Base-by-base conservation (phyloP, 2,888 invertebrate species). In the Xiphydria camelus region DNA sequence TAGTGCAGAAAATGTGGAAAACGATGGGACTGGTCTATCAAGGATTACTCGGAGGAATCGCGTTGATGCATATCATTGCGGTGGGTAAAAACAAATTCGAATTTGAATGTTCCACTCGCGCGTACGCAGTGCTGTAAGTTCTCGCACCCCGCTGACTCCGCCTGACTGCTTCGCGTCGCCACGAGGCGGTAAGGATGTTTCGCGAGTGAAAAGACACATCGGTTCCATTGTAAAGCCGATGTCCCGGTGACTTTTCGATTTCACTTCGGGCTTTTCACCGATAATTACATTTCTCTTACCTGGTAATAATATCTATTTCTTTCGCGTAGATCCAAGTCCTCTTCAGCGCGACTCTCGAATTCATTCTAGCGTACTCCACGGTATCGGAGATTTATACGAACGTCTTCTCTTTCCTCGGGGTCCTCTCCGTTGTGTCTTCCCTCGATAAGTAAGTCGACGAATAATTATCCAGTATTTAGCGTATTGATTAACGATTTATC, bases 41-140 rank as follows among this genome's bases (percentile, higher is more conserved):
- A 48, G 76, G 76, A 4, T 56, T 75, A 22, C 49, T 75, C 6
- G 73, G 66, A 19, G 75, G 76, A 36, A 70, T 75, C 57, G 67
- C 73, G 7, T 42, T 75, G 10, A 53, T 70, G 60, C 75, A 76
- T 40, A 59, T 75, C 17, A 59, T 73, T 41, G 53, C 71, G 53
- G 75, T 72, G 43, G 55, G 61, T 49, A 15, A 32, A 21, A 29
- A 38, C 17, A 10, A 12, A 33, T 38, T 14, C 36, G 7, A 31
- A 32, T 36, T 7, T 25, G 20, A 22, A 25, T 25, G 17, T 19
- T 18, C 18, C 1, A 22, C 15, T 9, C 25, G 3, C 34, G 7
- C 23, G 21, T 35, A 37, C 17, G 22, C 9, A 17, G 5, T 29
- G 21, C 20, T 26, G 9, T 19, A 3, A 22, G 21, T 20, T 41